phyloP scores from a whole-genome alignment of 2,888 invertebrate genomes.

The Tineola bisselliella region DNA sequence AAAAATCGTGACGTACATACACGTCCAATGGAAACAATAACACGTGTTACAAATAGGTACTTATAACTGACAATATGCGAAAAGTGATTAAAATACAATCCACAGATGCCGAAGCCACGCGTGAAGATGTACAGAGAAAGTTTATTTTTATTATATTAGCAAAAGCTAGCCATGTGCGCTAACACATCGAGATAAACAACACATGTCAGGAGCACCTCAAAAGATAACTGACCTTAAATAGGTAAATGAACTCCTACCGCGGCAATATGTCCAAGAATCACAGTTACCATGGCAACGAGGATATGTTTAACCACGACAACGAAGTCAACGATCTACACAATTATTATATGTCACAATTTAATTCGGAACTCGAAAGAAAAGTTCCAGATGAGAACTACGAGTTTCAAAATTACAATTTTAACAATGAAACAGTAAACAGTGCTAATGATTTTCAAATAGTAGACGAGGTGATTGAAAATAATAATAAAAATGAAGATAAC shows the following conservation, averaged over 20 bases:
- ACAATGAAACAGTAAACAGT: constrained; percentile 22
- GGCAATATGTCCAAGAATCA: constrained; percentile 48
- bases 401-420: not conserved
- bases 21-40: constrained; percentile 18
- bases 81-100: constrained; percentile 56
- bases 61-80: constrained; percentile 35
- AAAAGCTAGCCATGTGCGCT: constrained; percentile 49
- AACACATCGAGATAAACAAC: constrained; percentile 33
- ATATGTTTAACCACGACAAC: constrained; percentile 44
- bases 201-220: constrained; percentile 50
- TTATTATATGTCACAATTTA: constrained; percentile 62
- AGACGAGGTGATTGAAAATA: constrained; percentile 46
- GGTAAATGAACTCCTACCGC: constrained; percentile 41
- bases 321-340: constrained; percentile 57
- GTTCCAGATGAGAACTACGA: not conserved
- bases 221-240: constrained; percentile 50
- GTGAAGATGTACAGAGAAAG: constrained; percentile 57
- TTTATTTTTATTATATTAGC: constrained; percentile 68
- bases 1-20: too few relatives aligned
- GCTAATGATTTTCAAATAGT: constrained; percentile 58
- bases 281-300: constrained; percentile 36
- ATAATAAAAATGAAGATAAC: constrained; percentile 47
- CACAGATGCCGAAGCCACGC: constrained; percentile 59
- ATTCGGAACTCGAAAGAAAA: constrained; percentile 46
- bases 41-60: constrained; percentile 39